Conservation (phyloP, 1,140 invertebrate genomes). For the Micrasema longulum region DNA sequence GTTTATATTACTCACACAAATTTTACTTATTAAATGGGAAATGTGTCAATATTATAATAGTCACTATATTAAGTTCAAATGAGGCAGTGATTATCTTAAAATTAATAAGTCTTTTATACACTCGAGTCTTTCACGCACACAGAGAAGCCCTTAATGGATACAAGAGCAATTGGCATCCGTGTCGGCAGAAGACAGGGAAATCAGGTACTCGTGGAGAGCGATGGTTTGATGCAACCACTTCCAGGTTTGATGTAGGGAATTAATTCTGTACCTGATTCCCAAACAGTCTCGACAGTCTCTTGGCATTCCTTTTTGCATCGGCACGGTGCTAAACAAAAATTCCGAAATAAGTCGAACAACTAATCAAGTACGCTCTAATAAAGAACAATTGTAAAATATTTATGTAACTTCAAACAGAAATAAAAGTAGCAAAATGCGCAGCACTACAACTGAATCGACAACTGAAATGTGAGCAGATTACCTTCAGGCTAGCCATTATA, state of each 20-base stretch:
- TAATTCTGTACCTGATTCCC: conserved; percentile 86
- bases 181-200: conserved; percentile 80
- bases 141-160: conserved; percentile 55
- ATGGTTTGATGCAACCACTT: conserved; percentile 93
- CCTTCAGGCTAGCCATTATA: conserved; percentile 39
- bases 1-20: conserved; percentile 9
- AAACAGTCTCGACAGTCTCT: conserved; percentile 85
- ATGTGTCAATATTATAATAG: conserved; percentile 49
- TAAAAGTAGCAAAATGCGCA: background rate
- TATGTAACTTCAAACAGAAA: too few species aligned
- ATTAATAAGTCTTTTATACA: conserved; percentile 47
- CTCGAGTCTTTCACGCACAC: conserved; percentile 35
- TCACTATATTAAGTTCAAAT: conserved; percentile 47
- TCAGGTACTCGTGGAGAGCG: conserved; percentile 86
- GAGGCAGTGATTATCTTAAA: conserved; percentile 23
- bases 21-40: conserved; percentile 46
- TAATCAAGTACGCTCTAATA: too few species aligned
- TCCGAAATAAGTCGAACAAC: background rate
- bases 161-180: conserved; percentile 67
- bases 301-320: conserved; percentile 79
- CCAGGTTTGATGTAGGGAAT: conserved; percentile 87
- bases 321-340: conserved; percentile 45
- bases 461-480: conserved; percentile 33
- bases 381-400: too few species aligned
- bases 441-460: conserved; percentile 7